phyloP scores from a whole-genome alignment of 2,113 vertebrate species.

The Camarhynchus parvulus region DNA sequence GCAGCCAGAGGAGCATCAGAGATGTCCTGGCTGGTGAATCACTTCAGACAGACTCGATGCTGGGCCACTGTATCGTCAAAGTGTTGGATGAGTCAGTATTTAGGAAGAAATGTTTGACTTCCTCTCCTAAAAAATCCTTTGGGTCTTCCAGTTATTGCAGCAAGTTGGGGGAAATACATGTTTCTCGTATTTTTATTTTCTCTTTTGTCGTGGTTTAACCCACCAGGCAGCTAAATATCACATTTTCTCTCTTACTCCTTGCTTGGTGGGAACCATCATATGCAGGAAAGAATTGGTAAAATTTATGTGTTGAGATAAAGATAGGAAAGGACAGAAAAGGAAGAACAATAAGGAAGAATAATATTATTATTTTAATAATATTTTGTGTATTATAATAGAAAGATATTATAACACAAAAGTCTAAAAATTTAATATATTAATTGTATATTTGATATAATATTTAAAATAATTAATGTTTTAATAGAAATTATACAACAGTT shows the following conservation, averaged over 20 bases:
- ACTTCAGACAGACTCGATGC: neutral
- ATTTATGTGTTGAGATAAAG: neutral
- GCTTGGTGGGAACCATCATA: neutral
- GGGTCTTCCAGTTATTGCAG: neutral
- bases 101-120: neutral
- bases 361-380: neutral
- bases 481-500: neutral
- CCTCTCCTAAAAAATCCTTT: neutral
- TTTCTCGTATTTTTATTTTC: too few species aligned
- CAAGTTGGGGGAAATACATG: neutral
- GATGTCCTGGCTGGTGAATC: neutral
- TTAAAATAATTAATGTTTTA: neutral
- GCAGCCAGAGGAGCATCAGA: neutral
- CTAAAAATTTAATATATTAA: accelerated
- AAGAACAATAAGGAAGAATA: neutral
- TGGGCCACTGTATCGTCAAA: neutral
- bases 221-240: neutral
- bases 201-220: neutral
- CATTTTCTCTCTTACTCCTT: neutral
- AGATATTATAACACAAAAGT: neutral
- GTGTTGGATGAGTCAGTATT: neutral
- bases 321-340: neutral
- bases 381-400: neutral
- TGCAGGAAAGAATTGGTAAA: neutral
- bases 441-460: neutral